phyloP scores from a whole-genome alignment of 2,888 invertebrate species.

The Torymus auratus region DNA sequence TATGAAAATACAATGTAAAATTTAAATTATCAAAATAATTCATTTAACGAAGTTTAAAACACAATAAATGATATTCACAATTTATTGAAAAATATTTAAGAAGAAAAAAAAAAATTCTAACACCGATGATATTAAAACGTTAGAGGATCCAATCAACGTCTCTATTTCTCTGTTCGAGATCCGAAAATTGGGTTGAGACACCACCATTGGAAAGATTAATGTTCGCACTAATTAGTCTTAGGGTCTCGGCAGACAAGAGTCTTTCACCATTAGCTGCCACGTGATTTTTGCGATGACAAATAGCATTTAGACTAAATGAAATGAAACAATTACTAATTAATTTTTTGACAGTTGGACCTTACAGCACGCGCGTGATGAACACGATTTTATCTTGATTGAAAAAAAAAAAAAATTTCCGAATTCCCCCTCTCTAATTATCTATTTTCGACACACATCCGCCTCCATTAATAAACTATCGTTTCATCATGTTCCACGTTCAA shows the following conservation, averaged over 20 bases:
- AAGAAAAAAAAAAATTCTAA: neutral
- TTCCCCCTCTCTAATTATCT: no score
- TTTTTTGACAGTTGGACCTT: slow-evolving; percentile 43
- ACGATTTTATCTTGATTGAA: no score
- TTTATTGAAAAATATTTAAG: neutral
- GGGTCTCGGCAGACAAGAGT: slow-evolving; percentile 67
- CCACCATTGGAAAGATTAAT: slow-evolving; percentile 73
- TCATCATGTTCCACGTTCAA: no score
- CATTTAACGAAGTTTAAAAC: no score
- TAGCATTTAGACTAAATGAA: slow-evolving; percentile 57
- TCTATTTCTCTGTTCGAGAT: slow-evolving; percentile 63
- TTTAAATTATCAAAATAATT: no score
- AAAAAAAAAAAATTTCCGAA: no score
- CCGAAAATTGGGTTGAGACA: slow-evolving; percentile 73
- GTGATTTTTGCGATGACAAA: slow-evolving; percentile 69
- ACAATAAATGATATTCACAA: no score
- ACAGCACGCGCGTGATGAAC: neutral
- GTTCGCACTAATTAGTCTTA: slow-evolving; percentile 73
- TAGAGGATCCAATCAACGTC: slow-evolving; percentile 72
- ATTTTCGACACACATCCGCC: no score
- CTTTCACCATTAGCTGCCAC: slow-evolving; percentile 69
- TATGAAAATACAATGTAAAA: no score
- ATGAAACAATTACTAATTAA: slow-evolving; percentile 44
- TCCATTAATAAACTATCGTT: no score
- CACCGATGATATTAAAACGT: slow-evolving; percentile 49